phyloP scores from a whole-genome alignment of 1,140 invertebrate species.

The Camponotus vicinus region DNA sequence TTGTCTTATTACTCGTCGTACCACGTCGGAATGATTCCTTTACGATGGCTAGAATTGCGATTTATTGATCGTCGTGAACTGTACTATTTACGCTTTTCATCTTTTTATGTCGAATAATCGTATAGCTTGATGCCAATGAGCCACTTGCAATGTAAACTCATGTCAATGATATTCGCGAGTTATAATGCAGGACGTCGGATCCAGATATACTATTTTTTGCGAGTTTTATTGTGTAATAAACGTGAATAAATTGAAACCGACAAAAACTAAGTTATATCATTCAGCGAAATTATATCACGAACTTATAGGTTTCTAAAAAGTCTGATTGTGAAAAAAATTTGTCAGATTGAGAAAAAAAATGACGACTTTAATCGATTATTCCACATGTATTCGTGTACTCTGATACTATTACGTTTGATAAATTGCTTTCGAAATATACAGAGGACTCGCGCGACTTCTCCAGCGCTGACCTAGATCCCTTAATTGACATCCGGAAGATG shows the following conservation, averaged over 20 bases:
- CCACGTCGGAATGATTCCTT: slow-evolving; percentile 25
- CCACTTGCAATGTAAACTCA: slow-evolving; percentile 37
- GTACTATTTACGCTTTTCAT: slow-evolving; percentile 42
- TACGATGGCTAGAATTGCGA: slow-evolving; percentile 38
- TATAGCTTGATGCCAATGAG: slow-evolving; percentile 16
- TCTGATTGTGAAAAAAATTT: no score
- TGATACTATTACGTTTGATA: neutral
- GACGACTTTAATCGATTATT: neutral
- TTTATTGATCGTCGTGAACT: slow-evolving; percentile 14
- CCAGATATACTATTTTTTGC: slow-evolving; percentile 5
- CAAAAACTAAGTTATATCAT: neutral
- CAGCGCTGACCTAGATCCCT: slow-evolving; percentile 35
- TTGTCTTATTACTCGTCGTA: slow-evolving; percentile 67
- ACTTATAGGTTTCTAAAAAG: neutral
- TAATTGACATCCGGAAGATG: slow-evolving; percentile 47
- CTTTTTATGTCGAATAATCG: slow-evolving; percentile 23
- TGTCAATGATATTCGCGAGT: slow-evolving; percentile 33
- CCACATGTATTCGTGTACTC: no score
- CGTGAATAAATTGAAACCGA: neutral
- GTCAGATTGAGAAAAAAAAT: neutral
- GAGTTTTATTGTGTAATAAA: neutral
- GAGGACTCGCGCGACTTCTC: neutral
- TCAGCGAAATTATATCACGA: neutral
- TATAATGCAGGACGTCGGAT: neutral
- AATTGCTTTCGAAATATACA: slow-evolving; percentile 26